Evolutionary conservation across 2,797 vertebrate species (phyloP).

Genomic region (Paramormyrops hopkinsi): DNA sequence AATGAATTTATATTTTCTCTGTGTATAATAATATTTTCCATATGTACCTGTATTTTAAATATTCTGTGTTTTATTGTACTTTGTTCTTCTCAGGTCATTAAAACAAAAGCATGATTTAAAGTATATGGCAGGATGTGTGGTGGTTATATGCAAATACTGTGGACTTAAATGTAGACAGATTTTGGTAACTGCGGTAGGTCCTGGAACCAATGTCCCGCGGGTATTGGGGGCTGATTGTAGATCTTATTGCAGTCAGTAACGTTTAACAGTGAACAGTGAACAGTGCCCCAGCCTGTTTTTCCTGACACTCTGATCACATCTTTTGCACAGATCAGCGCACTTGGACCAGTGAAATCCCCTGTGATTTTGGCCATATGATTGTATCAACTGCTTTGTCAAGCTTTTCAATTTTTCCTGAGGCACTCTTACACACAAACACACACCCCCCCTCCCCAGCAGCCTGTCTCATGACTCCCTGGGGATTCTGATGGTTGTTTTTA

Average conservation of each 20-base stretch:
- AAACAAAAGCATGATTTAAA: background rate
- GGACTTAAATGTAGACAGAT: background rate
- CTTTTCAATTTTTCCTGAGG: background rate
- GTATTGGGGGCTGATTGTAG: background rate
- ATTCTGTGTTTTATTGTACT: background rate
- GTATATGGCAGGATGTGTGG: background rate
- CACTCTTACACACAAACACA: background rate
- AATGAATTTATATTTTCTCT: background rate
- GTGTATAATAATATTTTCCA: background rate
- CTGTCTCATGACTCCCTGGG: background rate
- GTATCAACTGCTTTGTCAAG: background rate
- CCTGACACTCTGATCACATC: background rate
- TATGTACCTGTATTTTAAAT: background rate
- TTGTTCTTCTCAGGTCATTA: background rate
- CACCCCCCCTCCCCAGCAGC: background rate
- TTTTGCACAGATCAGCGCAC: background rate
- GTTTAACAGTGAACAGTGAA: background rate
- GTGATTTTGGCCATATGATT: background rate
- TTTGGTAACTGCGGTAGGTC: background rate
- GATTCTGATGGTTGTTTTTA: background rate
- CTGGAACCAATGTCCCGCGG: background rate
- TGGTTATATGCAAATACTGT: background rate
- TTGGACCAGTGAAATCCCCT: background rate
- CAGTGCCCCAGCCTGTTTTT: background rate
- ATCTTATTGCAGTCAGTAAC: background rate